Conservation (phyloP, 2,888 invertebrate species). For the Steinernema carpocapsae region DNA sequence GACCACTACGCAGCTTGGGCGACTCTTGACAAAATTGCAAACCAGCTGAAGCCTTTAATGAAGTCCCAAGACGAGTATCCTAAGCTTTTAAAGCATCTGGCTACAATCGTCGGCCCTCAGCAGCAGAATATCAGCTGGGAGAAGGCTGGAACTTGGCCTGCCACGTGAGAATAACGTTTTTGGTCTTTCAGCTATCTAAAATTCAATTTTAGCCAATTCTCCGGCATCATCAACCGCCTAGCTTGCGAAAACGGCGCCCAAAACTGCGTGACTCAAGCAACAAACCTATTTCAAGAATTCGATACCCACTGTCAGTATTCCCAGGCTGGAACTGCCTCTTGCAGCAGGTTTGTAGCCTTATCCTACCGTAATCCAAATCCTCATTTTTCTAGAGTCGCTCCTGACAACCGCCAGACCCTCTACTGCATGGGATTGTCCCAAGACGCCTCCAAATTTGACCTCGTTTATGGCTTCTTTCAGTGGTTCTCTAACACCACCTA, state of each 20-base stretch:
- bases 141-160: not conserved
- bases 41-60: not conserved
- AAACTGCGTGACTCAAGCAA: not conserved
- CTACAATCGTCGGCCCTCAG: not conserved
- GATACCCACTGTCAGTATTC: not conserved
- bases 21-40: not conserved
- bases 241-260: not conserved
- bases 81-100: not conserved
- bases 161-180: not conserved
- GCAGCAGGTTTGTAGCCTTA: not conserved
- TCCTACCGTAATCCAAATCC: not conserved
- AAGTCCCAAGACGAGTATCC: not conserved
- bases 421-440: conserved; percentile 7
- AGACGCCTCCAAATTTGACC: not conserved
- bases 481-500: not conserved
- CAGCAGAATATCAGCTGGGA: not conserved
- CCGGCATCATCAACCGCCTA: not conserved
- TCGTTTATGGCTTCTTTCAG: not conserved
- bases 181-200: no score
- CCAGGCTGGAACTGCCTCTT: not conserved
- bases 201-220: not conserved
- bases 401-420: not conserved
- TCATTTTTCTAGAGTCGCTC: not conserved
- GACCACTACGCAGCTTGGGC: not conserved
- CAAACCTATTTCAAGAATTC: not conserved